Conservation (phyloP, 2,113 vertebrate genomes). For the Ornithorhynchus anatinus region DNA sequence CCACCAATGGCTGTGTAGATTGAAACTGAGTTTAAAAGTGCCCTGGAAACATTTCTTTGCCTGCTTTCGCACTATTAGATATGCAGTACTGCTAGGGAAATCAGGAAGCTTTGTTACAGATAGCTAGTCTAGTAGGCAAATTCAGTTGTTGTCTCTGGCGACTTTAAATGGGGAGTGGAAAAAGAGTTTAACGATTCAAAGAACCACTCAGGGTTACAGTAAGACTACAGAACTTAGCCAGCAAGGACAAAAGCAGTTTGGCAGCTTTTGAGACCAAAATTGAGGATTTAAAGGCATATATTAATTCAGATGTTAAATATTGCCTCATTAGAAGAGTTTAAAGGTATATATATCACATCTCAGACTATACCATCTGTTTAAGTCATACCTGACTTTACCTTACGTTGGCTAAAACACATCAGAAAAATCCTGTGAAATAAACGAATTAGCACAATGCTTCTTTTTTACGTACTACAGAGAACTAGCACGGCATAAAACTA, state of each 20-base stretch:
- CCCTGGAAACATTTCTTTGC: background rate
- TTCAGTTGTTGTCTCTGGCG: background rate
- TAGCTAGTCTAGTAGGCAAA: background rate
- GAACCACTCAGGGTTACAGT: background rate
- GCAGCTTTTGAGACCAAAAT: constrained; percentile 13
- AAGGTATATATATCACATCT: background rate
- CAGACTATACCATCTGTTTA: constrained; percentile 4
- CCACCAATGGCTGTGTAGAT: background rate
- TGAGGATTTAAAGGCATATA: constrained; percentile 1
- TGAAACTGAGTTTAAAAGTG: constrained; percentile 11
- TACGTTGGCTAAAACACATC: constrained; percentile 33
- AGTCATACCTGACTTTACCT: background rate
- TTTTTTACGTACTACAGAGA: constrained; percentile 56
- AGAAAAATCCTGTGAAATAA: constrained; percentile 50
- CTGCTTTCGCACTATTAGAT: background rate
- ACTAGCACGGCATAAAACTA: constrained; percentile 41
- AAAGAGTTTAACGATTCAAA: background rate
- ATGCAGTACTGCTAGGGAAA: background rate
- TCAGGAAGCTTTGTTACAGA: background rate
- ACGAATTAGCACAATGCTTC: constrained; percentile 23
- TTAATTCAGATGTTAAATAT: background rate
- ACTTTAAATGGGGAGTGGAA: background rate
- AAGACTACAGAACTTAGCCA: background rate
- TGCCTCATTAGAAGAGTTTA: background rate
- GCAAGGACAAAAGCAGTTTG: background rate